These are phyloP conservation scores for Musca domestica DNA, from an alignment of 1,140 invertebrate genomes.

Conservation along the genomic window DNA sequence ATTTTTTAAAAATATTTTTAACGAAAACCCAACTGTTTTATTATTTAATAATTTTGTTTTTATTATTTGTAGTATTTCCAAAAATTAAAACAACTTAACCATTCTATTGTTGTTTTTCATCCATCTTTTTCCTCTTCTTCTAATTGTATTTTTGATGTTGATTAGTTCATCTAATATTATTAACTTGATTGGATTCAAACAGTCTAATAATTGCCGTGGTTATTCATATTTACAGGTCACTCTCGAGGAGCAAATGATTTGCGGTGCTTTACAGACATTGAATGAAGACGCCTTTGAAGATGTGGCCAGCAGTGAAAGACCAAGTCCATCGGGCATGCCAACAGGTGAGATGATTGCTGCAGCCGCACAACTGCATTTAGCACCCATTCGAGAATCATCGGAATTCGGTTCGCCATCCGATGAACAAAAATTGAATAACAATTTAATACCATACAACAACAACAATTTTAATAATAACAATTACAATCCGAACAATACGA, in stretches of 20 bases:
- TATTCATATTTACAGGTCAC: conserved; percentile 66
- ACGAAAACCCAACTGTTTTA: too few species aligned
- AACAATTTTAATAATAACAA: conserved; percentile 30
- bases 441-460: conserved; percentile 34
- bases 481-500: conserved; percentile 26
- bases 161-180: not conserved
- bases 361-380: conserved; percentile 52
- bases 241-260: conserved; percentile 91
- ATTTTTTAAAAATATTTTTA: too few species aligned
- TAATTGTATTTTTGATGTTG: too few species aligned
- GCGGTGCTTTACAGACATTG: conserved; percentile 83
- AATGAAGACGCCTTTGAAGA: conserved; percentile 91
- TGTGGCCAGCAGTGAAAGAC: conserved; percentile 62
- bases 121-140: too few species aligned
- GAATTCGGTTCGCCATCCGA: conserved; percentile 52
- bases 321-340: conserved; percentile 54
- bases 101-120: too few species aligned
- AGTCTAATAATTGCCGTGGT: not conserved
- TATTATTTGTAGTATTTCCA: too few species aligned
- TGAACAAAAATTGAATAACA: conserved; percentile 36
- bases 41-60: too few species aligned
- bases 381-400: conserved; percentile 51
- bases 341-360: conserved; percentile 55
- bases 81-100: too few species aligned
- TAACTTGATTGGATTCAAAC: not conserved